These are phyloP conservation scores for Gymnocephalus cernua DNA, from an alignment of 2,113 vertebrate genomes.

Conservation along the genomic window DNA sequence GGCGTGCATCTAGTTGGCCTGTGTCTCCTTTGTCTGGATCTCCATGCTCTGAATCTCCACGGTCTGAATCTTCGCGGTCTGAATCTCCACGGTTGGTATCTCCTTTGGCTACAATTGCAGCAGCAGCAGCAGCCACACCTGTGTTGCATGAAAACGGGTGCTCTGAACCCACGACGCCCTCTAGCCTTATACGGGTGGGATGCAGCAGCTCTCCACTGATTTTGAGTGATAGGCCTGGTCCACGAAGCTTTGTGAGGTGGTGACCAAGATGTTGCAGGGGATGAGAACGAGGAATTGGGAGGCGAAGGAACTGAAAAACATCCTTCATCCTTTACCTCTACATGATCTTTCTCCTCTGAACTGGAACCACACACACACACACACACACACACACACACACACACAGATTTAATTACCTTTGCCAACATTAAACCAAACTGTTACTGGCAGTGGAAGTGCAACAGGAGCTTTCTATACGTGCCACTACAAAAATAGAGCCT, in stretches of 20 bases:
- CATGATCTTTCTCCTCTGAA: not conserved
- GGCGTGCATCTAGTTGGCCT: not conserved
- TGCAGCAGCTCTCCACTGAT: not conserved
- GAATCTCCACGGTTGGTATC: not conserved
- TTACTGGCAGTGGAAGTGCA: not conserved
- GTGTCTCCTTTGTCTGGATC: fast-evolving
- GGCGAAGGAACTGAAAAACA: not conserved
- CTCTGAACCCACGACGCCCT: not conserved
- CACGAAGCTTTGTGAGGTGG: not conserved
- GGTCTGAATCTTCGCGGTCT: not conserved
- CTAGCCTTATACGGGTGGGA: not conserved
- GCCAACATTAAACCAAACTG: not conserved
- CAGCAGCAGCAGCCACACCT: not conserved
- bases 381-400: not conserved
- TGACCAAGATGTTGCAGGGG: not conserved
- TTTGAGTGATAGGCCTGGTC: not conserved
- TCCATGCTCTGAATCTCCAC: not conserved
- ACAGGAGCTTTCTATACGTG: not conserved
- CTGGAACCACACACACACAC: not conserved
- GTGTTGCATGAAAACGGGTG: not conserved
- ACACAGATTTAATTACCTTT: not conserved
- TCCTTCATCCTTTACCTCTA: not conserved
- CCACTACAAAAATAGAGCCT: not conserved
- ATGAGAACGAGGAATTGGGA: not conserved
- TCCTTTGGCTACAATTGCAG: not conserved